Base-by-base conservation (phyloP, 2,113 vertebrate genomes). In the Ascaphus truei region DNA sequence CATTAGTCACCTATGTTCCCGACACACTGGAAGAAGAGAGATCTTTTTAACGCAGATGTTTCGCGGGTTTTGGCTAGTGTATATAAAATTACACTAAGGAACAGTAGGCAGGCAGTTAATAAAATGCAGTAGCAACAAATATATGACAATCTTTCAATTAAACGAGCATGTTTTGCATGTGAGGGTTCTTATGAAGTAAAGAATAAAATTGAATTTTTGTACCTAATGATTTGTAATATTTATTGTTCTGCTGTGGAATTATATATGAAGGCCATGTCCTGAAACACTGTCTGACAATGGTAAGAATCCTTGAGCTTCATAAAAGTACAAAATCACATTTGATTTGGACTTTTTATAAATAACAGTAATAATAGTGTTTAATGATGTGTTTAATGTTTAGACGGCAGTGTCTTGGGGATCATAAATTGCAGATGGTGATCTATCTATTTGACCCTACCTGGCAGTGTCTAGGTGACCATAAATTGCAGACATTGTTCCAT, bases 221-320 rank as follows among this genome's bases (percentile, higher is more conserved):
- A 52, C 10, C 50, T 25, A 63, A 63, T 63, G 30, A 48, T 16
- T n/a, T 64, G 47, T 33, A 20, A 31, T 45, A 26, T 31, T 41
- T 10, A 18, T 45, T 47, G 5, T 16, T 47, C 43, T 9, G 5
- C 12, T 12, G 23, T 1, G 25, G 43, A 63, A 22, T 18, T 8
- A 31, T 55, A 15, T 27, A 27, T 30, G 41, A 66, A 66, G 63
- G 63, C 56, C 50, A 33, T 45, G 18, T 41, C 41, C 34, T 39
- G 12, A 25, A n/a, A 53, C 18, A 12, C 5, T 20, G 8, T 10
- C 48, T 53, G 16, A 18, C 16, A 55, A 25, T 9, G 26, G 50
- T 33, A 9, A 9, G n/a, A 65, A 66, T 29, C 63, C 63, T 41
- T 66, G 26, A 66, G 51, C 50, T 37, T 45, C 15, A 20, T 18